Evolutionary conservation across 2,888 invertebrate genomes (phyloP), one percentile per base, ranked within the genome.

Genomic region (Dicranocentrus wangi): DNA sequence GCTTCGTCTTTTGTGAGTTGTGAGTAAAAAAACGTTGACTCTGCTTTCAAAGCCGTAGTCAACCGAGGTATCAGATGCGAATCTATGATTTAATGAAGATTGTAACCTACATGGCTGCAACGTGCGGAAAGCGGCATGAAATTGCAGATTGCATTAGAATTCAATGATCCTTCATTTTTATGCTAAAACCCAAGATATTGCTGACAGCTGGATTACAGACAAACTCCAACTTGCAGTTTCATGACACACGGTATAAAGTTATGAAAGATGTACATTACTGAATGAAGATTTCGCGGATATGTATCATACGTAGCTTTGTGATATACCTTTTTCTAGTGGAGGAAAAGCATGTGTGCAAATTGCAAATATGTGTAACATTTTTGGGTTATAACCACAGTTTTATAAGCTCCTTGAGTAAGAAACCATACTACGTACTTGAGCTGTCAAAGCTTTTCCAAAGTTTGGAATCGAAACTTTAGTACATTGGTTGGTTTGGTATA

Each of bases 201-300:
- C 32, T 65, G 65, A 65, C 65, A 65, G 43, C 65, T 43, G 32
- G 65, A 65, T 65, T 65, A 43, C 65, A 65, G 28, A 55, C 65
- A 65, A 19, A 55, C 55, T 61, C 32, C 25, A 13, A 61, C 61
- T 61, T 27, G 27, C 58, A n/a, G n/a, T 58, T 61, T n/a, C n/a
- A 10, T 61, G 27, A 61, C 21, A 28, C 5, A n/a, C 17, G 32
- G 32, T 7, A 32, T 3, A 32, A 32, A 32, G 10, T 32, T 32
- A 7, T 7, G 32, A 10, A 7, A 32, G 32, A 32, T 10, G 32
- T 10, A 32, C 32, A 32, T 32, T 32, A 32, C 32, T 32, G 32
- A 17, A 58, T 58, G 58, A 27, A n/a, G 32, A 61, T 28, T 32
- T 7, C 32, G n/a, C n/a, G n/a, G n/a, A n/a, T n/a, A n/a, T n/a